phyloP scores from a whole-genome alignment of 2,797 vertebrate species.

The Eulemur mongoz region DNA sequence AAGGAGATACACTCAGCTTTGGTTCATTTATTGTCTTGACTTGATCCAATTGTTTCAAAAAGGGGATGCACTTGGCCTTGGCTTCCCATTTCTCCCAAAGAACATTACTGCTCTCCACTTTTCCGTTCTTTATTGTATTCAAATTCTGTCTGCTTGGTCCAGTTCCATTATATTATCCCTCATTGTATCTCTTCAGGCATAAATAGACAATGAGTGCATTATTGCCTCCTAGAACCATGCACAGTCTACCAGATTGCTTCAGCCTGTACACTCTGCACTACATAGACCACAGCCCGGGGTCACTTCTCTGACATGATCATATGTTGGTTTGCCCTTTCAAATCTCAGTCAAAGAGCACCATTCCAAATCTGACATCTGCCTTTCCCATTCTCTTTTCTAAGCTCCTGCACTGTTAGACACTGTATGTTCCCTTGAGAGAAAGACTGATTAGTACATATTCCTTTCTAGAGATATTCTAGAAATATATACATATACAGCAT shows the following conservation, averaged over 20 bases:
- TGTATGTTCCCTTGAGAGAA: background rate
- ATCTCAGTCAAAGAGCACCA: background rate
- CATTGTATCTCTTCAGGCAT: background rate
- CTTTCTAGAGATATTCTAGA: background rate
- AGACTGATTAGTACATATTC: background rate
- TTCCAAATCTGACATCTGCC: background rate
- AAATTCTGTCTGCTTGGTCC: background rate
- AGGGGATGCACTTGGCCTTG: background rate
- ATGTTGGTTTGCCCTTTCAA: background rate
- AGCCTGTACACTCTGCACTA: background rate
- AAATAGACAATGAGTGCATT: background rate
- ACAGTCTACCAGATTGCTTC: background rate
- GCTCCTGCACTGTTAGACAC: background rate
- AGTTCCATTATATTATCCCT: background rate
- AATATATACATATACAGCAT: background rate
- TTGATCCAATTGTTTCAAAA: background rate
- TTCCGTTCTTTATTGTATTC: background rate
- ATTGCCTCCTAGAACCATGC: background rate
- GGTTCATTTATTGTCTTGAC: background rate
- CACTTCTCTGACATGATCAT: background rate
- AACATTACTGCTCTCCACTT: background rate
- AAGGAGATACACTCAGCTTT: background rate
- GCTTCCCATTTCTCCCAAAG: background rate
- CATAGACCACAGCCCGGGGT: background rate
- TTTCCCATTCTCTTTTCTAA: background rate